Base-by-base conservation (phyloP, 2,113 vertebrate species). In the Ceyx melanurus region DNA sequence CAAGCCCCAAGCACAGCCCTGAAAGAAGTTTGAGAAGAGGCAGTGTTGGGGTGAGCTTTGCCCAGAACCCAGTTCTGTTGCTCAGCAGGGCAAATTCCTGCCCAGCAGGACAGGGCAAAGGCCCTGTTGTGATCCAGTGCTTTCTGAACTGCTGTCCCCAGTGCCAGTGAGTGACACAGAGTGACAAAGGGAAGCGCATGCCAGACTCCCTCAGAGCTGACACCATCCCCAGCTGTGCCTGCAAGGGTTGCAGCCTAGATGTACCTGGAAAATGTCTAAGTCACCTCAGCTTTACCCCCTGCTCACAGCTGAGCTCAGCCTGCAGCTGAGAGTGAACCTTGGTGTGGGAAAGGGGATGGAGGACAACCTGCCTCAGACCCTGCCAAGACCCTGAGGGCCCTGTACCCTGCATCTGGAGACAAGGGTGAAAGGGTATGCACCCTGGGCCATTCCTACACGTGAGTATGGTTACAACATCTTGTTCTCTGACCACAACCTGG, bases 371-470 rank as follows among this genome's bases (percentile, higher is more conserved):
- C 13, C 46, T 6, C 61, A 73, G 51, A 64, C 40, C 40, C 25
- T 73, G 10, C n/a, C 35, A 76, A 82, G 37, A 5, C 8, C n/a
- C 45, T 1, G 2, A 61, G 48, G 20, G 14, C 26, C 20, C 35
- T 0, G 0, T 22, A 71, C 3, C 14, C 22, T 13, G 5, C n/a
- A 37, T 73, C 15, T 73, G 3, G 23, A n/a, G 7, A 17, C 0
- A 1, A 76, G 7, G 13, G 9, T 8, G 18, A 60, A 68, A 10
- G 11, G 13, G 8, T 28, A 29, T 0, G 13, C 15, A 43, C 15
- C 33, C 20, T 5, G 9, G 15, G n/a, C 22, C 50, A 31, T 29
- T 64, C 22, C 23, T 79, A n/a, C 37, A 28, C 0, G 1, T 16
- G 62, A 6, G 31, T 79, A 82, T 76, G 66, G 54, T 71, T 70